A percentile compares a stretch with the other conserved stretches of the same genome.
Evolutionary conservation across 2,797 vertebrate genomes (phyloP).

Genomic region (Anas flavirostris): DNA sequence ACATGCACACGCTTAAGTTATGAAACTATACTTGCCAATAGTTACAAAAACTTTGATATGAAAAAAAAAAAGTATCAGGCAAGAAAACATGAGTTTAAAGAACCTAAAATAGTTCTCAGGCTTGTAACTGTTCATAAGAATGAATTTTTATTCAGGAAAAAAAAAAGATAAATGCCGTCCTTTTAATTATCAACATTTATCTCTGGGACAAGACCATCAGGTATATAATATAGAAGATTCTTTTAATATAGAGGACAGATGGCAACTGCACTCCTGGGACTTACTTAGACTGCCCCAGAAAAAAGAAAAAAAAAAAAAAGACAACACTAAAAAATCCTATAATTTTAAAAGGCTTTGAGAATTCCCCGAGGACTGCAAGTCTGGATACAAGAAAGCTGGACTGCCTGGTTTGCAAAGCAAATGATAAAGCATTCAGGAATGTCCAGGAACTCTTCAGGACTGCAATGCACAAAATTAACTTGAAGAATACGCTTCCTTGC

Average conservation of each 20-base stretch:
- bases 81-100: neutral
- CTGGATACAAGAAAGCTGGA: constrained; percentile 45
- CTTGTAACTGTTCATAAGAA: neutral
- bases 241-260: constrained; percentile 84
- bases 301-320: constrained; percentile 9
- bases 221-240: constrained; percentile 76
- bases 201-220: constrained; percentile 82
- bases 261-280: constrained; percentile 78
- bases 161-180: constrained; percentile 75
- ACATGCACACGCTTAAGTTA: neutral
- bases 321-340: neutral
- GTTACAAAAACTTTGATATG: neutral
- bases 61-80: neutral
- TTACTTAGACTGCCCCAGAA: constrained; percentile 74
- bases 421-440: constrained; percentile 27
- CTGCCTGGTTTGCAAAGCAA: constrained; percentile 56
- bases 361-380: constrained; percentile 59
- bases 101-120: neutral
- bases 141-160: constrained; percentile 48
- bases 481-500: neutral
- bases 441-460: neutral
- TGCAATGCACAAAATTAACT: neutral
- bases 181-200: constrained; percentile 85
- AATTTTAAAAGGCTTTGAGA: constrained; percentile 79
- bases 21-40: neutral